Conservation (phyloP, 2,113 vertebrate species). For the Ciconia maguari region DNA sequence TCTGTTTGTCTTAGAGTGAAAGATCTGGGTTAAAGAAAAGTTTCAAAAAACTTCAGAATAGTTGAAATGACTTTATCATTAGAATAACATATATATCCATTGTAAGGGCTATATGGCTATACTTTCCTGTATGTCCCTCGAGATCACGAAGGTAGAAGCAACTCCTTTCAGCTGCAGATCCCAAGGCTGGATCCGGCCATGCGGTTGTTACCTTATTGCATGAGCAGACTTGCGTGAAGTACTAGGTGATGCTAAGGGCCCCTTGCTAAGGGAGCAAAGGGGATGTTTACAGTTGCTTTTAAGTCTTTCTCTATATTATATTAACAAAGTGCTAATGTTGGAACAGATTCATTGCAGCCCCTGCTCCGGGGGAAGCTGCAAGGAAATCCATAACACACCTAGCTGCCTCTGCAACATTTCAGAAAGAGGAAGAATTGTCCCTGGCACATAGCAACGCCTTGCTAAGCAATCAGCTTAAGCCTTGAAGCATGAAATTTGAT, state of each 20-base stretch:
- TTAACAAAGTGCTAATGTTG: background rate
- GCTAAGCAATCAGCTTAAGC: background rate
- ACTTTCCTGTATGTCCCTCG: background rate
- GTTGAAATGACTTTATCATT: background rate
- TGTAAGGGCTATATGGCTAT: background rate
- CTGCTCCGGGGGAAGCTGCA: background rate
- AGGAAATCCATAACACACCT: background rate
- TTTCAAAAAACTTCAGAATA: background rate
- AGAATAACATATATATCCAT: background rate
- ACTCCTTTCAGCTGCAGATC: background rate
- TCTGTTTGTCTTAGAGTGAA: background rate
- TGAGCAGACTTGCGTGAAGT: background rate
- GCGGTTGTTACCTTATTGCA: background rate
- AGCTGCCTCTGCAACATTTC: background rate
- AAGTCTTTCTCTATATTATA: background rate
- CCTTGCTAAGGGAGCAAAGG: background rate
- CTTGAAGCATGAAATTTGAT: conserved; percentile 27
- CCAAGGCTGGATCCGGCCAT: background rate
- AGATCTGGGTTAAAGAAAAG: background rate
- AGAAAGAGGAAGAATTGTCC: background rate
- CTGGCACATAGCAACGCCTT: background rate
- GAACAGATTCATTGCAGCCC: background rate
- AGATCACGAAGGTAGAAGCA: background rate
- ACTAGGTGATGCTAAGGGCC: background rate
- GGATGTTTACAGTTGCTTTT: background rate